Base-by-base conservation (phyloP, 2,888 invertebrate species). In the Hirtodrosophila cameraria region DNA sequence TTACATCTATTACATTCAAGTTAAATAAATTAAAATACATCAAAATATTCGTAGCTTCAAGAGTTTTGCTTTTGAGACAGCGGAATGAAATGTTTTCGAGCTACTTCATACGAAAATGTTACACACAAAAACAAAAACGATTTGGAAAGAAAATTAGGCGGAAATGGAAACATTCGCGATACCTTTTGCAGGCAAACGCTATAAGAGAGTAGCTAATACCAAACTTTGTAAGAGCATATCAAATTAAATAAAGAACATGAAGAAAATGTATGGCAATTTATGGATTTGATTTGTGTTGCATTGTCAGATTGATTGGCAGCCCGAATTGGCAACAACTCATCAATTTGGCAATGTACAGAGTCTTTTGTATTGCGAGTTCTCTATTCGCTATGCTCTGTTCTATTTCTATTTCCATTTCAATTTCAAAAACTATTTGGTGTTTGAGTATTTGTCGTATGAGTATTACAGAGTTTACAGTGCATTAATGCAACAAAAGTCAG, bases 221-320 rank as follows among this genome's bases (percentile, higher is more conserved):
- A 11, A 6, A 13, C 4, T 7, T 27, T n/a, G 7, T n/a, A 75
- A n/a, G 55, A 13, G 70, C 70, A 70, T 49, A 28, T 52, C 36
- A 31, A 76, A 54, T 61, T 53, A 62, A 59, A 59, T 16, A 12
- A 43, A 11, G 15, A 13, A 33, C 25, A 54, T 33, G 30, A 33
- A 16, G 48, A 36, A 55, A 46, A 50, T 49, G 8, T 48, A 64
- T 53, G 77, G 78, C 85, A 87, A 65, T 87, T 86, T 79, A 79
- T 86, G 63, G 70, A 85, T 73, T 79, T 77, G 57, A 77, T 69
- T 79, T 77, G 35, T 50, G 55, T 59, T 86, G 78, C 55, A 66
- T 78, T 87, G 86, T 87, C 83, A 78, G 60, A 41, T 85, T 87
- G 79, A 80, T 87, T 80, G 79, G 46, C 87, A 82, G 61, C 57